Conservation (phyloP, 2,113 vertebrate genomes). For the Toxostoma redivivum region DNA sequence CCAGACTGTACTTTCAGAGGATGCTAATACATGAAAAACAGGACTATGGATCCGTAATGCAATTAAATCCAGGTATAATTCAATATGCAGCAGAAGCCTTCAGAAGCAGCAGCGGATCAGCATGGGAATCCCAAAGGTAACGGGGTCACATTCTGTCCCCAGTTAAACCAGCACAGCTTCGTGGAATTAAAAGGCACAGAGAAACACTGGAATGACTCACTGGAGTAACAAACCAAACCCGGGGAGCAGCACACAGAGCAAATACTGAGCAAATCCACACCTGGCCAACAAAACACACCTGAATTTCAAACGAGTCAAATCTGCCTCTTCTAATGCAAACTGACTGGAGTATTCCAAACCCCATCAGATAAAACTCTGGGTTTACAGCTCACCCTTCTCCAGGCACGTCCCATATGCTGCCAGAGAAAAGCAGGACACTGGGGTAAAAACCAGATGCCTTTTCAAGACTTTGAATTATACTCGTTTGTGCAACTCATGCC, state of each 20-base stretch:
- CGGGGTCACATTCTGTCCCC: background rate
- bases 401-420: background rate
- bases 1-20: constrained; percentile 23
- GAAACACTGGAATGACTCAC: background rate
- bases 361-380: fast-evolving
- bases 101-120: background rate
- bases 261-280: background rate
- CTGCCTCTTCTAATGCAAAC: background rate
- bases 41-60: background rate
- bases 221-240: background rate
- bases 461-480: background rate
- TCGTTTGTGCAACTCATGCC: background rate
- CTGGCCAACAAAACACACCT: background rate
- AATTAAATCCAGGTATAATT: constrained; percentile 53
- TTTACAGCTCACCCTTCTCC: background rate
- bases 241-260: background rate
- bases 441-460: background rate
- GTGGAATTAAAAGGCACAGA: background rate
- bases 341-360: background rate
- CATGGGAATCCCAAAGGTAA: constrained; percentile 26
- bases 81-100: constrained; percentile 39
- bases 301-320: background rate
- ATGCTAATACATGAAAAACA: constrained; percentile 43
- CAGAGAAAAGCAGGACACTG: background rate
- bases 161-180: background rate